These are phyloP conservation scores for Dermolepida albohirtum DNA, from an alignment of 2,888 invertebrate species.

Conservation along the genomic window DNA sequence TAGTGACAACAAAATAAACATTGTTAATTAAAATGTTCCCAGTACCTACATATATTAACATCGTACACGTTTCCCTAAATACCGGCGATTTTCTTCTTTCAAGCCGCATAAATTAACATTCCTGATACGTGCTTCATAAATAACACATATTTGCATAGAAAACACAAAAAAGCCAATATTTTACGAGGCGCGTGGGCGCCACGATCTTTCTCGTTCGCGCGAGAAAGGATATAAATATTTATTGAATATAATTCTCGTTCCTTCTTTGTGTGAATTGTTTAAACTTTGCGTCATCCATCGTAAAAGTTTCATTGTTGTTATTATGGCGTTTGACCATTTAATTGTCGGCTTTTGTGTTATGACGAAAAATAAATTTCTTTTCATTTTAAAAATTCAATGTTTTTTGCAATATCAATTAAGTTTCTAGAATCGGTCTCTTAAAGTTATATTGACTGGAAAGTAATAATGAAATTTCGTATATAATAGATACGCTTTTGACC, in stretches of 20 bases:
- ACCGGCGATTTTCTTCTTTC: slow-evolving; percentile 9
- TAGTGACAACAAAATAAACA: neutral
- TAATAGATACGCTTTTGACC: too few relatives aligned
- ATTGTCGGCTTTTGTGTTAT: slow-evolving; percentile 27
- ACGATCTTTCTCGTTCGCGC: slow-evolving; percentile 24
- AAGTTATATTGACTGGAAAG: too few relatives aligned
- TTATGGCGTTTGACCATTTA: slow-evolving; percentile 31
- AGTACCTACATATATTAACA: neutral
- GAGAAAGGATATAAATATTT: slow-evolving; percentile 38
- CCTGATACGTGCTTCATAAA: slow-evolving; percentile 15
- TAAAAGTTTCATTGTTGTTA: slow-evolving; percentile 35
- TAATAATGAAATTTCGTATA: too few relatives aligned
- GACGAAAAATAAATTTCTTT: slow-evolving; percentile 26
- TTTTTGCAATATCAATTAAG: neutral
- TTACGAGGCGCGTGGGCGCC: slow-evolving; percentile 32
- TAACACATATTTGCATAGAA: slow-evolving; percentile 19
- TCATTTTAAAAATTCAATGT: neutral
- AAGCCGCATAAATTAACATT: slow-evolving; percentile 28
- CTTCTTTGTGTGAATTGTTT: slow-evolving; percentile 35
- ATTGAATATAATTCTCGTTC: slow-evolving; percentile 28
- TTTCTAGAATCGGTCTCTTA: neutral
- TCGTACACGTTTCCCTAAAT: neutral
- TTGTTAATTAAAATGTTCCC: neutral
- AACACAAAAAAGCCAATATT: slow-evolving; percentile 26
- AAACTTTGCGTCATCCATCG: slow-evolving; percentile 33